Conservation (phyloP, 1,140 invertebrate species). For the Apis florea region DNA sequence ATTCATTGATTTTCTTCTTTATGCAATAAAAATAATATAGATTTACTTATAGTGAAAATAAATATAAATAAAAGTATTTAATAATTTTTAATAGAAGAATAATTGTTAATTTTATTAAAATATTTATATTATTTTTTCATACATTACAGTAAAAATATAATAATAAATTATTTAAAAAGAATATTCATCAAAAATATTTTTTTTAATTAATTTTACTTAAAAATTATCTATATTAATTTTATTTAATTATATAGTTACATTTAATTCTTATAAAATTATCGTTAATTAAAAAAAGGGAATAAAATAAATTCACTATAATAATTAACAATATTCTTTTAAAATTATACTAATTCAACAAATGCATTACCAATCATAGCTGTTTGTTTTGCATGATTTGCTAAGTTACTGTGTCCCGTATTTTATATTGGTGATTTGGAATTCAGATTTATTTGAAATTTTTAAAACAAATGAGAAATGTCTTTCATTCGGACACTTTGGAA, state of each 20-base stretch:
- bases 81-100: neutral
- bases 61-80: neutral
- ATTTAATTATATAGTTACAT: neutral
- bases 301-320: neutral
- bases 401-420: constrained; percentile 19
- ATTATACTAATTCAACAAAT: neutral
- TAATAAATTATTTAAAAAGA: neutral
- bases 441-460: neutral
- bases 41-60: neutral
- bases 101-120: neutral
- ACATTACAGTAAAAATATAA: neutral
- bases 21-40: neutral
- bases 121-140: neutral
- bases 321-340: neutral
- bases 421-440: constrained; percentile 11
- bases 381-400: constrained; percentile 15
- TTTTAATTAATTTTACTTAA: neutral
- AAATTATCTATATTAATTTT: neutral
- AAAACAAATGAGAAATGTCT: constrained; percentile 67
- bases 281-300: neutral
- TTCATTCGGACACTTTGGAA: constrained; percentile 73
- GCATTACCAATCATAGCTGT: neutral
- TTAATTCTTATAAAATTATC: neutral
- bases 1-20: neutral
- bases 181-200: neutral